Evolutionary conservation across 1,140 invertebrate species (phyloP).

Genomic region (Tetramorium parvispinum): DNA sequence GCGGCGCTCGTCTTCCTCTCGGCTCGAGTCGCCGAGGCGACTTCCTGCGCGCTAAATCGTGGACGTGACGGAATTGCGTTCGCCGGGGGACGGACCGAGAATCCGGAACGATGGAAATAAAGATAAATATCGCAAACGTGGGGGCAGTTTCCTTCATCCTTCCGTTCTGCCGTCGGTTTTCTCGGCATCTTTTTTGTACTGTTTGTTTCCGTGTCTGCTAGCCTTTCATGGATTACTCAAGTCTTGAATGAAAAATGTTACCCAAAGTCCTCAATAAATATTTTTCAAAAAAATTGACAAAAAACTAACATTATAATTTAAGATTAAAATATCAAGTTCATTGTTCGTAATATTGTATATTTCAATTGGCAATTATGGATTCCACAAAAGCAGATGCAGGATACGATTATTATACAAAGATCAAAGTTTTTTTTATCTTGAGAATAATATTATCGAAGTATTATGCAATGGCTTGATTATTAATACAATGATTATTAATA

Average conservation of each 20-base stretch:
- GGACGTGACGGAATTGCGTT: slow-evolving; percentile 38
- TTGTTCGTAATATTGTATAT: background rate
- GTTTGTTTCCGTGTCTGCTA: background rate
- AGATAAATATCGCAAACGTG: slow-evolving; percentile 11
- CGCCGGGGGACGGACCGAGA: background rate
- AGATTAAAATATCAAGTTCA: background rate
- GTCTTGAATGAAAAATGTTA: background rate
- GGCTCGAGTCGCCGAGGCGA: background rate
- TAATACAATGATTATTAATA: slow-evolving; percentile 40
- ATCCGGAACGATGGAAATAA: slow-evolving; percentile 26
- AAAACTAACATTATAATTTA: background rate
- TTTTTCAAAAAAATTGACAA: background rate
- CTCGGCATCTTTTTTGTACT: background rate
- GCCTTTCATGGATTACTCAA: background rate
- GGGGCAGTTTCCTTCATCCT: background rate
- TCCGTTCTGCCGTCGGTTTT: background rate
- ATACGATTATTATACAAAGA: background rate
- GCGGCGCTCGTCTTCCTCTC: slow-evolving; percentile 12
- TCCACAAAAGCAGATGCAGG: background rate
- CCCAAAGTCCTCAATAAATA: background rate
- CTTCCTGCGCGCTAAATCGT: slow-evolving; percentile 29
- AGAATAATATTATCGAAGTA: slow-evolving; percentile 6
- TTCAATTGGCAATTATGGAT: background rate
- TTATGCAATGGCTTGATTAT: background rate
- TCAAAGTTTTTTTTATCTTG: background rate